Conservation (phyloP, 2,113 vertebrate genomes). For the Myanophis thanlyinensis region DNA sequence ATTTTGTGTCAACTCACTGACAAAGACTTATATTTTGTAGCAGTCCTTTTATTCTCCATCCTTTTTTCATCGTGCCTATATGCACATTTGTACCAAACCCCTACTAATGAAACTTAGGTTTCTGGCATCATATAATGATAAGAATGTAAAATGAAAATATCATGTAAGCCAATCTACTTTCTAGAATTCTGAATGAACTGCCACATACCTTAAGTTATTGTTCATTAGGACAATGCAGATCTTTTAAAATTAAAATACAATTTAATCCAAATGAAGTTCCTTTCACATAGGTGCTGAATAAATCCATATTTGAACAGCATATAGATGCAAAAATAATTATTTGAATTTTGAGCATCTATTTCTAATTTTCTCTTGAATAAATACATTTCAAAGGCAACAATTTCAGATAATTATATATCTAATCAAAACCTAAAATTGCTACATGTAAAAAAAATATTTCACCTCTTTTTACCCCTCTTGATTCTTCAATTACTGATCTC, state of each 20-base stretch:
- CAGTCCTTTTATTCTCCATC: neutral
- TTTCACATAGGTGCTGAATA: neutral
- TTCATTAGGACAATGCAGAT: neutral
- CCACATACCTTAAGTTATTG: neutral
- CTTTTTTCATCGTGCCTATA: neutral
- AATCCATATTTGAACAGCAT: neutral
- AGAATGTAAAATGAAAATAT: neutral
- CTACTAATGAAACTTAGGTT: neutral
- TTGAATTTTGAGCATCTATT: neutral
- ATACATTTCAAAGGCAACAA: neutral
- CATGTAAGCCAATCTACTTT: neutral
- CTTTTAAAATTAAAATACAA: neutral
- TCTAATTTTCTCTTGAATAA: neutral
- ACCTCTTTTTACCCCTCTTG: neutral
- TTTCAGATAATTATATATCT: neutral
- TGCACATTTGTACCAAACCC: neutral
- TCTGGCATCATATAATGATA: neutral
- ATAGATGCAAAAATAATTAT: neutral
- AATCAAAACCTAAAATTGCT: neutral
- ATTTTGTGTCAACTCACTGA: slow-evolving; percentile 22
- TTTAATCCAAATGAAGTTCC: neutral
- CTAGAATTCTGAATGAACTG: neutral
- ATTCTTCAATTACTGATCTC: neutral
- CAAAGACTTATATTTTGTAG: slow-evolving; percentile 38
- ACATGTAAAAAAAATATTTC: neutral